These are phyloP conservation scores for Protonemura montana DNA, from an alignment of 2,888 invertebrate species.

Conservation along the genomic window DNA sequence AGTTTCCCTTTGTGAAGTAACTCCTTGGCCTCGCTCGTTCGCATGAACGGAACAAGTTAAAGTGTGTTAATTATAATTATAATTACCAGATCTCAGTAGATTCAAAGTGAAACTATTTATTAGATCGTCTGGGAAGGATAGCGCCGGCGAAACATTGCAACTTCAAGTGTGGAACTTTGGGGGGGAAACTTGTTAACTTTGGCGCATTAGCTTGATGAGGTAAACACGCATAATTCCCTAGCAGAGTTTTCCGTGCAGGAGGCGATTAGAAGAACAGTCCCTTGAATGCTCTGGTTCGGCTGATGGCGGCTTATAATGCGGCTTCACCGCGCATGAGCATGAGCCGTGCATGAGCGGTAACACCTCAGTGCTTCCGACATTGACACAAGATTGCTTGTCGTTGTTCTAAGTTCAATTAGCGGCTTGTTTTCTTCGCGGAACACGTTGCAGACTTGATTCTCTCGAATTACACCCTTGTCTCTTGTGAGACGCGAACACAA, in stretches of 20 bases:
- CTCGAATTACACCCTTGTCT: too few species aligned
- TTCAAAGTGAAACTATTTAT: not conserved
- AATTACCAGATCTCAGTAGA: not conserved
- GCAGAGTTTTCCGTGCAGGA: not conserved
- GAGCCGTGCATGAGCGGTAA: not conserved
- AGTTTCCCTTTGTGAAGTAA: not conserved
- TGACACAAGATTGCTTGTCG: too few species aligned
- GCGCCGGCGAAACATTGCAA: not conserved
- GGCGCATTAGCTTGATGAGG: not conserved
- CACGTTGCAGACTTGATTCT: too few species aligned
- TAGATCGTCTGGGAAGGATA: not conserved
- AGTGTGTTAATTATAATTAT: not conserved
- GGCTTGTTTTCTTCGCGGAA: too few species aligned
- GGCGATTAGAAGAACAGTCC: not conserved
- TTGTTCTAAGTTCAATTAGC: too few species aligned
- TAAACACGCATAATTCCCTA: not conserved
- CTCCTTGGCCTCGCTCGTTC: not conserved
- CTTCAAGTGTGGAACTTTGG: not conserved
- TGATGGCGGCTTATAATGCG: not conserved
- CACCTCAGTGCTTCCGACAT: too few species aligned
- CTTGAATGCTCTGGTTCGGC: not conserved
- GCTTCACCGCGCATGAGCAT: not conserved
- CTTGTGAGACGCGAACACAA: too few species aligned
- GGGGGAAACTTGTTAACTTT: not conserved
- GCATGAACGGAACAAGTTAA: not conserved